phyloP scores from a whole-genome alignment of 2,113 vertebrate species.

The Brachyhypopomus occidentalis region DNA sequence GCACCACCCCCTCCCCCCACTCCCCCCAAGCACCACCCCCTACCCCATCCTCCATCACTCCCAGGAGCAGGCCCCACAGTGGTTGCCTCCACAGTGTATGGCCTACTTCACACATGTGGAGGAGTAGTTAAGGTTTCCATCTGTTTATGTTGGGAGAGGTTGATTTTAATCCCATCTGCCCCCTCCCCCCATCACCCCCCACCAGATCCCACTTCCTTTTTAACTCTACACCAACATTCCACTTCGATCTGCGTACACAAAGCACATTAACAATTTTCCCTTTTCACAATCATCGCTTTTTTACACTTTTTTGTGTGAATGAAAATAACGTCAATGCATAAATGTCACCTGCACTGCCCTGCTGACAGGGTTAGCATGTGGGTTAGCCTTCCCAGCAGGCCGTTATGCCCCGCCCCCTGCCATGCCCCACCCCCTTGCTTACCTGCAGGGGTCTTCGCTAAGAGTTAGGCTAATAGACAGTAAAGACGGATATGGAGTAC shows the following conservation, averaged over 20 bases:
- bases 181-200: not conserved
- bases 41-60: constrained; percentile 9
- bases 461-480: constrained; percentile 61
- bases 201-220: not conserved
- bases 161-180: constrained; percentile 49
- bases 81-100: constrained; percentile 29
- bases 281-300: too few relatives aligned
- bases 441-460: constrained; percentile 28
- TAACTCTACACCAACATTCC: not conserved
- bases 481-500: constrained; percentile 69
- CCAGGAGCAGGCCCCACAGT: constrained; percentile 5
- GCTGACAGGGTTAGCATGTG: constrained; percentile 27
- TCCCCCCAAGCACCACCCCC: not conserved
- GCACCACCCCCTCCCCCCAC: not conserved
- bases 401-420: constrained; percentile 42
- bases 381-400: constrained; percentile 61
- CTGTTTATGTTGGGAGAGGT: constrained; percentile 46
- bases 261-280: not conserved
- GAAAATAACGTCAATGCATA: not conserved
- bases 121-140: constrained; percentile 37
- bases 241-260: not conserved
- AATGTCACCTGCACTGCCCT: constrained; percentile 30
- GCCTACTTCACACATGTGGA: constrained; percentile 49
- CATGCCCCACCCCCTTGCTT: constrained; percentile 11
- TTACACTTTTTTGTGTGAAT: too few relatives aligned